Evolutionary conservation across 2,113 vertebrate species (phyloP), one percentile per base, ranked within the genome.

Genomic region (Rhombomys opimus): DNA sequence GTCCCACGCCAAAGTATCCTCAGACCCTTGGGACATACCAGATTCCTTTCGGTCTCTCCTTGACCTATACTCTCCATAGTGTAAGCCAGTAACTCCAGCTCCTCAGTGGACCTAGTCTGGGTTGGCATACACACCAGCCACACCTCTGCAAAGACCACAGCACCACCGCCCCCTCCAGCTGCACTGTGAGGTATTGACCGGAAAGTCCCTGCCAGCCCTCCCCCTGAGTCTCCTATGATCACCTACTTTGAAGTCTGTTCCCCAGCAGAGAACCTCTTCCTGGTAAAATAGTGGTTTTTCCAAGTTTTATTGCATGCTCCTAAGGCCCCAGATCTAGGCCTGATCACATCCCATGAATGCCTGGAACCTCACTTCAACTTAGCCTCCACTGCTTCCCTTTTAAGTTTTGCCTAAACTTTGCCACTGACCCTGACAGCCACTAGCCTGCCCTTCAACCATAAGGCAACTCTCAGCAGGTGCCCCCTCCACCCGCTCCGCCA

Each of bases 191-290:
- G 85, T 96, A 96, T 95, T 97, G 95, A 97, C 97, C 96, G 97
- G 97, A 98, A 98, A 98, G 96, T 97, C 96, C 91, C 93, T 96
- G 95, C 81, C 94, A 98, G 97, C 96, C 96, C 96, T 97, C 97
- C 97, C 81, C 95, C 95, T 97, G 97, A 97, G 96, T 97, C 90
- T 89, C 85, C 96, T 97, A 96, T 97, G 97, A 97, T 97, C 97
- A 96, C 96, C 96, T 95, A 87, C 97, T 97, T 98, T 98, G 97
- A 98, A 97, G 97, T 97, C 86, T 92, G 97, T 97, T 97, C 94
- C 94, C 94, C 96, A 97, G 96, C 97, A 97, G 96, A 91, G 72
- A 97, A 96, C 91, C 96, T 96, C 93, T 97, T 98, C 97, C 97
- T 98, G 96, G 96, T 97, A 97, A 96, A 97, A 96, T 92, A 96